Evolutionary conservation across 1,140 invertebrate genomes (phyloP), one percentile per base, ranked within the genome.

Genomic region (Psilanteris sp.): DNA sequence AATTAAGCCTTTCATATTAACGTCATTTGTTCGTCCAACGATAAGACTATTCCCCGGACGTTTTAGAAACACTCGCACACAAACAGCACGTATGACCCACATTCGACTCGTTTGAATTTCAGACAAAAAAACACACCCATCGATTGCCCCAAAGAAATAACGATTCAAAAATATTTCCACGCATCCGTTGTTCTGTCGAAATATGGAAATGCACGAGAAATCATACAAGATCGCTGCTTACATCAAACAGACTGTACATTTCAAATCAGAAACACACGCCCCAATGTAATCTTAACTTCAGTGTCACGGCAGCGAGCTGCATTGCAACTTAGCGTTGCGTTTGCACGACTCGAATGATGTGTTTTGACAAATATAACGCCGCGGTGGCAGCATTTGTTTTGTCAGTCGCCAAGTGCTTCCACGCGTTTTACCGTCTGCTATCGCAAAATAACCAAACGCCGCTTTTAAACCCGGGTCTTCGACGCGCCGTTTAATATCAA

Each of bases 361-460:
- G 36, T 31, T 41, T 32, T 50, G 44, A 64, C 44, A 43, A 64
- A 64, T 24, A 32, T 43, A 50, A 64, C 44, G 41, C 4, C 22
- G 6, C 27, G 7, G 8, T 16, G 11, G 29, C 20, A 36, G 31
- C 57, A 29, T 57, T 43, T 36, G 41, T 44, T 59, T 57, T 36
- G 29, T 44, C 54, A 36, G 24, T 8, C 4, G 2, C 22, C 22
- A 27, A 34, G 16, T 5, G 31, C 15, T 61, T 44, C 39, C 54
- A 20, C 20, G n/a, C 22, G 14, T 3, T 15, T 34, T 44, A 9
- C 50, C 34, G 39, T 54, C 24, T 39, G 9, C 22, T 34, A 8
- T 22, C 20, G n/a, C 16, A 59, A 34, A 59, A 46, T 46, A 46
- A 36, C 39, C 26, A 46, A 59, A 59, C 39, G 27, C 48, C 9